Evolutionary conservation across 2,888 invertebrate genomes (phyloP).

Genomic region (Apamea epomidion): DNA sequence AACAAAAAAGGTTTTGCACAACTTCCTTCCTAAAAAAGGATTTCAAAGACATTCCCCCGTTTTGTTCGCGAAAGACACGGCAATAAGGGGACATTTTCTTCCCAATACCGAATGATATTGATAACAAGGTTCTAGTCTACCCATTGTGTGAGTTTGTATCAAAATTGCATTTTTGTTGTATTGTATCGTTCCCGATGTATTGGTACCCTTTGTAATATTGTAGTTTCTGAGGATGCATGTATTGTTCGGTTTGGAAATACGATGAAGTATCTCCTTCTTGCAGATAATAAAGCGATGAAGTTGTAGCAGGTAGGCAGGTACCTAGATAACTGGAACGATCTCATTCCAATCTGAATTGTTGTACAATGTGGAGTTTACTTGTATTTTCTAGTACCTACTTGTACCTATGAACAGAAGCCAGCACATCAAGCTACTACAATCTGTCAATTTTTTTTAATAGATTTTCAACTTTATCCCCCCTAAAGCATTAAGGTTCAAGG

Average conservation of each 20-base stretch:
- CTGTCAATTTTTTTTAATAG: too few relatives aligned
- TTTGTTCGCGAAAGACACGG: slow-evolving; percentile 61
- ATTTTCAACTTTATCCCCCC: too few relatives aligned
- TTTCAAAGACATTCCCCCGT: slow-evolving; percentile 69
- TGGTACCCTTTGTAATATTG: slow-evolving; percentile 46
- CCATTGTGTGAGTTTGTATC: slow-evolving; percentile 62
- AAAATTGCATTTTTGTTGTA: slow-evolving; percentile 70
- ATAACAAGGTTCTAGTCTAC: slow-evolving; percentile 61
- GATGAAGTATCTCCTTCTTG: slow-evolving; percentile 20
- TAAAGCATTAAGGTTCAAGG: too few relatives aligned
- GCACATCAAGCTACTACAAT: too few relatives aligned
- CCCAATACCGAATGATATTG: slow-evolving; percentile 53
- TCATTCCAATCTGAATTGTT: slow-evolving; percentile 18
- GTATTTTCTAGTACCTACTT: not conserved
- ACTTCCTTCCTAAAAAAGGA: slow-evolving; percentile 55
- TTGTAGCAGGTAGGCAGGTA: not conserved
- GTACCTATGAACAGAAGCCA: too few relatives aligned
- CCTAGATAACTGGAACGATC: slow-evolving; percentile 4
- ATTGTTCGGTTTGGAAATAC: slow-evolving; percentile 49
- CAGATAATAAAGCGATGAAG: slow-evolving; percentile 25
- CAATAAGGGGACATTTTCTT: slow-evolving; percentile 64
- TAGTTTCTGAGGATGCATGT: slow-evolving; percentile 47
- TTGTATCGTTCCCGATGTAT: slow-evolving; percentile 47
- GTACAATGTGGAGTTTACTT: slow-evolving; percentile 18
- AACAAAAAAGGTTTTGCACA: slow-evolving; percentile 63